Evolutionary conservation across 2,888 invertebrate genomes (phyloP), one percentile per base, ranked within the genome.

Genomic region (Myathropa florea): DNA sequence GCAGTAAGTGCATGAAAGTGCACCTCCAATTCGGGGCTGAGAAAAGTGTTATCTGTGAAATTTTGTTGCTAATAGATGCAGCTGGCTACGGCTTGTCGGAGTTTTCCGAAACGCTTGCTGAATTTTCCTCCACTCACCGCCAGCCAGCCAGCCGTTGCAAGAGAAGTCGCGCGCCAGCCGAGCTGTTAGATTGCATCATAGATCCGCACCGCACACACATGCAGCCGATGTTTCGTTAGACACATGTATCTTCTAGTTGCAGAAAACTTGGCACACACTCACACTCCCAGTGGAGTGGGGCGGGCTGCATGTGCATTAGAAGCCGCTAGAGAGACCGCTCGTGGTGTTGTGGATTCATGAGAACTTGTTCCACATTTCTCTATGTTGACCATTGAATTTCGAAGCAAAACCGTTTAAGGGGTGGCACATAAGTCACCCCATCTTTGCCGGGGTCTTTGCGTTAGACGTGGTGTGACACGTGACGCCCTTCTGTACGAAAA

Each of bases 311-410:
- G 30, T 71, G 80, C 80, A 83, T 83, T 80, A 75, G 59, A 83
- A 46, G 36, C 46, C n/a, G 12, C 12, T 61, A 60, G 46, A 72
- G 39, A 64, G 23, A 55, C 24, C 53, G 65, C 4, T 46, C 18
- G 46, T 36, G 63, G 28, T 59, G 75, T 21, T 39, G 75, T 76
- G 57, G 12, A 57, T 79, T 86, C n/a, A 61, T 86, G 86, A 78
- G 86, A 78, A 78, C 86, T 86, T 86, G 86, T 82, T 86, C 68
- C 78, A 39, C 73, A 70, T 70, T 77, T 83, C 70, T 68, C 70
- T 83, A 46, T 59, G 73, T 78, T 86, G 86, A 86, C 86, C 83
- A 83, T 86, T 86, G 86, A 86, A 86, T 78, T 83, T 78, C 46
- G 70, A 21, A 81, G 57, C 55, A 81, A 83, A 75, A 63, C 64